Evolutionary conservation across 2,113 vertebrate genomes (phyloP).

Genomic region (Puffinus mauretanicus): DNA sequence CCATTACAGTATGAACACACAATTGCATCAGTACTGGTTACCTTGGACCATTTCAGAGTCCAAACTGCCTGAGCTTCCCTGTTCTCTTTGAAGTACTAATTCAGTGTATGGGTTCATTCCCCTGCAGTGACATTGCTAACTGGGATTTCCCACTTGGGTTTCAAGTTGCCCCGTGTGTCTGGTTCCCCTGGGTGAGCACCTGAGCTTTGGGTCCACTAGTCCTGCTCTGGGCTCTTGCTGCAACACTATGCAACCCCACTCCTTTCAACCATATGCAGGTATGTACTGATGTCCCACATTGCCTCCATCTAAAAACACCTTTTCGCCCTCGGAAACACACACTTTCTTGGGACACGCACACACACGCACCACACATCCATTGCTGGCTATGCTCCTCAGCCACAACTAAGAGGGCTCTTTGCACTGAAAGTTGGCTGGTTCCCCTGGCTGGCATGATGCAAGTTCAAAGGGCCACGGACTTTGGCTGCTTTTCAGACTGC

Average conservation of each 20-base stretch:
- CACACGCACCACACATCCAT: not conserved
- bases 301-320: not conserved
- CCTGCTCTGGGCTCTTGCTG: not conserved
- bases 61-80: not conserved
- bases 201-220: not conserved
- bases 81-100: not conserved
- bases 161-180: not conserved
- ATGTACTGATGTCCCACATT: no score
- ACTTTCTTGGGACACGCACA: not conserved
- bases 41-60: not conserved
- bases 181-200: not conserved
- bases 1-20: not conserved
- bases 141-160: not conserved
- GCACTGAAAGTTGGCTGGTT: not conserved
- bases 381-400: not conserved
- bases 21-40: not conserved
- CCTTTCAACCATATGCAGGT: not conserved
- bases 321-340: accelerated
- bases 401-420: not conserved
- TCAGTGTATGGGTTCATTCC: not conserved
- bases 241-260: accelerated
- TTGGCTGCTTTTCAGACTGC: conserved; percentile 6
- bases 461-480: not conserved
- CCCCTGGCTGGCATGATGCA: not conserved
- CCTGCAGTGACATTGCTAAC: not conserved